phyloP scores from a whole-genome alignment of 1,140 invertebrate species.

The Dysdera silvatica region DNA sequence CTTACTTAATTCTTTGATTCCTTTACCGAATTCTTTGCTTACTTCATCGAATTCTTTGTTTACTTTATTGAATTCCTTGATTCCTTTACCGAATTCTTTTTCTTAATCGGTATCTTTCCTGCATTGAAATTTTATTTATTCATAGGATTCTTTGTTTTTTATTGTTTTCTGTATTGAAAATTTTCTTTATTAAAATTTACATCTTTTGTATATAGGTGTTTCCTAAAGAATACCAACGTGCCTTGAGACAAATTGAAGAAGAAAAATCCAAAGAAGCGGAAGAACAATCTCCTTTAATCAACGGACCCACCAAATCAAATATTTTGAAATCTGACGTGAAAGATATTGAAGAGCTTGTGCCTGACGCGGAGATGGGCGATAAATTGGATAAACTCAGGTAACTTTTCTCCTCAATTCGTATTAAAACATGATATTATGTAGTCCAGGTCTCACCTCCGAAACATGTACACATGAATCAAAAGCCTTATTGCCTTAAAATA shows the following conservation, averaged over 20 bases:
- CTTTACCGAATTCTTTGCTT: too few species aligned
- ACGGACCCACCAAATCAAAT: conserved; percentile 40
- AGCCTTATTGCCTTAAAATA: not conserved
- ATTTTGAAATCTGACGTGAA: conserved; percentile 46
- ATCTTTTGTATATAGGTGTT: too few species aligned
- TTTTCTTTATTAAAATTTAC: too few species aligned
- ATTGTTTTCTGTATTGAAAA: conserved; percentile 34
- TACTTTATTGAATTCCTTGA: too few species aligned
- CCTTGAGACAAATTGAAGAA: conserved; percentile 64
- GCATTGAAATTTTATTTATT: too few species aligned
- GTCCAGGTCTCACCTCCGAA: not conserved
- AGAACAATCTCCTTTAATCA: conserved; percentile 44
- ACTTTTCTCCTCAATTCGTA: conserved; percentile 12
- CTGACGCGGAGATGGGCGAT: conserved; percentile 64
- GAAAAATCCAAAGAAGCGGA: conserved; percentile 47
- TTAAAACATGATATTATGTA: not conserved
- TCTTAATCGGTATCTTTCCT: too few species aligned
- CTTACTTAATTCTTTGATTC: too few species aligned
- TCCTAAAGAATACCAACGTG: conserved; percentile 92
- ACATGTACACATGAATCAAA: not conserved
- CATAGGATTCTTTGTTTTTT: not conserved
- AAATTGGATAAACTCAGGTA: conserved; percentile 76
- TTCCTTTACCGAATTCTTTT: too few species aligned
- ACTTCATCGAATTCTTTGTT: too few species aligned
- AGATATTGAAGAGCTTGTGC: conserved; percentile 82